A percentile compares a stretch with the other conserved stretches of the same genome.
These are phyloP conservation scores for Hetaerina titia DNA, from an alignment of 2,888 invertebrate species.

Conservation along the genomic window DNA sequence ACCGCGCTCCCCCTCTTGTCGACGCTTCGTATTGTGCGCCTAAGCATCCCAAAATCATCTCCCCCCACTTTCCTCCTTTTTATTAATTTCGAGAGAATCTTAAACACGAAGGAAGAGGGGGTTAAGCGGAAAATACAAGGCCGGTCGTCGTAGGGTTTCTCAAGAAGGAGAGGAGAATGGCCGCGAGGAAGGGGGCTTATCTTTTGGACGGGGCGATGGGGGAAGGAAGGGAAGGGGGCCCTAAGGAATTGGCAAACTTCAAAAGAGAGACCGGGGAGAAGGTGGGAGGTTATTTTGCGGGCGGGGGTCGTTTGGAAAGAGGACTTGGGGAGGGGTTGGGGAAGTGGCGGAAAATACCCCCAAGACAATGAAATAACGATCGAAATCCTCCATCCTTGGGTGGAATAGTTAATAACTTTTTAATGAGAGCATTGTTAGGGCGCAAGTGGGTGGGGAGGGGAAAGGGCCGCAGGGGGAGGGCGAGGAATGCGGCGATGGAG, in stretches of 20 bases:
- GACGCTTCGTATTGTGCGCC: background rate
- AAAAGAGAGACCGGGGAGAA: slow-evolving; percentile 43
- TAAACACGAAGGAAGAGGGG: slow-evolving; percentile 69
- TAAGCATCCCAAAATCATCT: background rate
- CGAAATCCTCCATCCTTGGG: slow-evolving; percentile 51
- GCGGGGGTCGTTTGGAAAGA: no score
- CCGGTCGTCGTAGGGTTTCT: slow-evolving; percentile 56
- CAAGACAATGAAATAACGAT: slow-evolving; percentile 66
- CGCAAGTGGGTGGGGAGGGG: background rate
- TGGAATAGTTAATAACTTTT: slow-evolving; percentile 65
- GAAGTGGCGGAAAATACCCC: slow-evolving; percentile 69
- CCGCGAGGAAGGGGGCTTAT: slow-evolving; percentile 68
- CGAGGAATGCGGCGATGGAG: background rate
- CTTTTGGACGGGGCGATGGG: slow-evolving; percentile 69
- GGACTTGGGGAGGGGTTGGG: slow-evolving; percentile 49
- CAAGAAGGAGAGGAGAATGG: slow-evolving; percentile 66
- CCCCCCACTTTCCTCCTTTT: slow-evolving; percentile 49
- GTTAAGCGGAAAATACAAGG: slow-evolving; percentile 65
- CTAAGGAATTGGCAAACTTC: slow-evolving; percentile 29
- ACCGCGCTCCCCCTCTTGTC: background rate
- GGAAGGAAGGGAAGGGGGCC: background rate
- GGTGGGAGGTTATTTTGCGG: background rate
- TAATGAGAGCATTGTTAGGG: slow-evolving; percentile 64
- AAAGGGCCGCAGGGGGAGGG: background rate
- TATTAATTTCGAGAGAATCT: slow-evolving; percentile 66